A percentile compares a stretch with the other conserved stretches of the same genome.
These are phyloP conservation scores for Osmoderma eremita DNA, from an alignment of 2,888 invertebrate species.

Conservation along the genomic window DNA sequence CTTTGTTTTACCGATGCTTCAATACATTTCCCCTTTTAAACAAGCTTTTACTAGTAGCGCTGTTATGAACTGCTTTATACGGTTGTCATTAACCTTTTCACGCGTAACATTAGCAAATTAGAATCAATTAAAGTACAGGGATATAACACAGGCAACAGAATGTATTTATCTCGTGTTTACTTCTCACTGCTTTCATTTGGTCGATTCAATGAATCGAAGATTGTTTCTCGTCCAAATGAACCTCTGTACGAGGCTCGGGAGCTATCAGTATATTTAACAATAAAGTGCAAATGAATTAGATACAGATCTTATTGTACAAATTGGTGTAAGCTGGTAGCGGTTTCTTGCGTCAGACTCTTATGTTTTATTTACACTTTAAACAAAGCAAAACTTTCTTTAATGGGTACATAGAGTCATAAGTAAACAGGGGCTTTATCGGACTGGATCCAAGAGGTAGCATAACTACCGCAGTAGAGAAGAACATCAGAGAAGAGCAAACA, in stretches of 20 bases:
- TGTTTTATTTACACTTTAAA: neutral
- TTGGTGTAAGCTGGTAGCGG: conserved; percentile 8
- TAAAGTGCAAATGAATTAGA: conserved; percentile 32
- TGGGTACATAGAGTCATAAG: conserved; percentile 1
- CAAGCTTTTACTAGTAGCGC: too few relatives aligned
- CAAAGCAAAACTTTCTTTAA: conserved; percentile 20
- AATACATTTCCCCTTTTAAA: too few relatives aligned
- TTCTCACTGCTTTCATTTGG: conserved; percentile 9
- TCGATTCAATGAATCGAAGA: conserved; percentile 21
- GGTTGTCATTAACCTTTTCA: conserved; percentile 20
- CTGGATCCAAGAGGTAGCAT: neutral
- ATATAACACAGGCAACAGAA: conserved; percentile 4
- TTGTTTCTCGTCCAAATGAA: conserved; percentile 4
- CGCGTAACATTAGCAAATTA: conserved; percentile 28
- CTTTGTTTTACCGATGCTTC: too few relatives aligned
- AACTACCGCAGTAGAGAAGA: neutral
- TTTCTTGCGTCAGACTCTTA: neutral
- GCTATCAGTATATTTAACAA: conserved; percentile 34
- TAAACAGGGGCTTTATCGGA: conserved; percentile 6
- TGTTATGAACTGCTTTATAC: too few relatives aligned
- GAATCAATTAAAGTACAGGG: conserved; percentile 25
- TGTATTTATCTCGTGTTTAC: neutral
- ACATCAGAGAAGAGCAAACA: too few relatives aligned
- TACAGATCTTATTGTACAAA: conserved; percentile 16
- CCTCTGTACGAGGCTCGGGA: neutral